These are phyloP conservation scores for Eurytoma californica DNA, from an alignment of 2,888 invertebrate genomes.

Conservation along the genomic window DNA sequence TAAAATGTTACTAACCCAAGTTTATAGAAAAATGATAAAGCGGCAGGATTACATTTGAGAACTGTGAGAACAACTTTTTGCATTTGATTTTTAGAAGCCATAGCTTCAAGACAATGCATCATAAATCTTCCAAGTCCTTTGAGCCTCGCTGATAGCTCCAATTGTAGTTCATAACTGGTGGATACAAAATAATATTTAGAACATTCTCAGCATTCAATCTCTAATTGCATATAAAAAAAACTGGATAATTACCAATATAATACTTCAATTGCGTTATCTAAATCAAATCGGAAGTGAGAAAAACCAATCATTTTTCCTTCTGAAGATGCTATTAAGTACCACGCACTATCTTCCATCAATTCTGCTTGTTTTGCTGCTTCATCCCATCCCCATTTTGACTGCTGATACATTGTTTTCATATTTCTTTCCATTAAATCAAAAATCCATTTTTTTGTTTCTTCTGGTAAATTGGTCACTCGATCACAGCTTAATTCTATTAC, in stretches of 20 bases:
- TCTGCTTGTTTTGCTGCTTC: slow-evolving; percentile 80
- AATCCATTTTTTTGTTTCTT: slow-evolving; percentile 81
- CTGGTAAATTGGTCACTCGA: slow-evolving; percentile 78
- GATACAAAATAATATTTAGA: slow-evolving; percentile 52
- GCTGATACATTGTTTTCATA: slow-evolving; percentile 84
- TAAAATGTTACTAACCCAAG: slow-evolving; percentile 79
- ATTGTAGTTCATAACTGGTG: slow-evolving; percentile 90
- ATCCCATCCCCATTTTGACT: slow-evolving; percentile 81
- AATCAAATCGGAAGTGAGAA: slow-evolving; percentile 85
- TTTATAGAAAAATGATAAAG: slow-evolving; percentile 85
- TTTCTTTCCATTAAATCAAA: slow-evolving; percentile 86
- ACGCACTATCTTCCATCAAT: slow-evolving; percentile 80
- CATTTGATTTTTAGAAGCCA: slow-evolving; percentile 86
- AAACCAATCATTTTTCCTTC: slow-evolving; percentile 79
- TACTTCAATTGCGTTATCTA: slow-evolving; percentile 82
- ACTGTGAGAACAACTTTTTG: slow-evolving; percentile 89
- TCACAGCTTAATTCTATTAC: slow-evolving; percentile 80
- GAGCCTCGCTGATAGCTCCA: slow-evolving; percentile 82
- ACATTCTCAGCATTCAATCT: background rate
- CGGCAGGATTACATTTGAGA: slow-evolving; percentile 85
- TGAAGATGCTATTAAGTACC: slow-evolving; percentile 79
- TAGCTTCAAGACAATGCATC: slow-evolving; percentile 85
- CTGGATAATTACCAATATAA: slow-evolving; percentile 80
- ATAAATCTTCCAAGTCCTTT: slow-evolving; percentile 90
- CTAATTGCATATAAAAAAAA: slow-evolving; percentile 8